phyloP scores from a whole-genome alignment of 2,113 vertebrate species.

The Nannobrachium achirus region DNA sequence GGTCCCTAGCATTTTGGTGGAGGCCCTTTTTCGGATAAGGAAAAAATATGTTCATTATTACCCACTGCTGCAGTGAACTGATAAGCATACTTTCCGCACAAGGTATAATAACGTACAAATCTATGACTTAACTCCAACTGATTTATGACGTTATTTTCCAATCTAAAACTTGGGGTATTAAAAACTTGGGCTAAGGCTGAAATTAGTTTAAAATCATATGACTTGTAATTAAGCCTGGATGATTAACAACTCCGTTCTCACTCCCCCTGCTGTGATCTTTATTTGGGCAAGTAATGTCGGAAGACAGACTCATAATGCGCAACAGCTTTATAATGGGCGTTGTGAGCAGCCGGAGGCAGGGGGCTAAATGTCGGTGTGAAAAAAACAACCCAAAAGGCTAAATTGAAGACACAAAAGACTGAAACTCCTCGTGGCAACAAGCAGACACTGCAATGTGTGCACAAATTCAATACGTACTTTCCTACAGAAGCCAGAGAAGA shows the following conservation, averaged over 20 bases:
- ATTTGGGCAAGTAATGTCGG: slow-evolving; percentile 12
- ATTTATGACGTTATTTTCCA: neutral
- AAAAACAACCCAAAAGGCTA: slow-evolving; percentile 35
- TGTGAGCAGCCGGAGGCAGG: neutral
- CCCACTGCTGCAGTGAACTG: slow-evolving; percentile 14
- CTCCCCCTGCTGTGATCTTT: slow-evolving; percentile 9
- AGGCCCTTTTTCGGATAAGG: slow-evolving; percentile 23
- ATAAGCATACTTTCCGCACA: slow-evolving; percentile 36
- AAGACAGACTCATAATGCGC: slow-evolving; percentile 6
- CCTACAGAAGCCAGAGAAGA: slow-evolving; percentile 89
- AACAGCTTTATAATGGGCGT: neutral
- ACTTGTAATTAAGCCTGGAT: slow-evolving; percentile 10
- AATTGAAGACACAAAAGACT: slow-evolving; percentile 19
- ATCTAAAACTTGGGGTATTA: neutral
- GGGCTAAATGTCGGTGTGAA: slow-evolving; percentile 12
- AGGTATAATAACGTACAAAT: slow-evolving; percentile 27
- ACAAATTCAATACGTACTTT: slow-evolving; percentile 80
- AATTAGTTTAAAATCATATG: slow-evolving; percentile 2
- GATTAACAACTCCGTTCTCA: slow-evolving; percentile 4
- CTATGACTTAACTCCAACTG: neutral
- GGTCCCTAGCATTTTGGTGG: slow-evolving; percentile 11
- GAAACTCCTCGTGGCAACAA: slow-evolving; percentile 30
- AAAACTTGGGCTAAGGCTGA: neutral
- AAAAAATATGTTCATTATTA: slow-evolving; percentile 17
- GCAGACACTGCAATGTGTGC: neutral